phyloP scores from a whole-genome alignment of 2,797 vertebrate genomes.

The Nannoperca australis region DNA sequence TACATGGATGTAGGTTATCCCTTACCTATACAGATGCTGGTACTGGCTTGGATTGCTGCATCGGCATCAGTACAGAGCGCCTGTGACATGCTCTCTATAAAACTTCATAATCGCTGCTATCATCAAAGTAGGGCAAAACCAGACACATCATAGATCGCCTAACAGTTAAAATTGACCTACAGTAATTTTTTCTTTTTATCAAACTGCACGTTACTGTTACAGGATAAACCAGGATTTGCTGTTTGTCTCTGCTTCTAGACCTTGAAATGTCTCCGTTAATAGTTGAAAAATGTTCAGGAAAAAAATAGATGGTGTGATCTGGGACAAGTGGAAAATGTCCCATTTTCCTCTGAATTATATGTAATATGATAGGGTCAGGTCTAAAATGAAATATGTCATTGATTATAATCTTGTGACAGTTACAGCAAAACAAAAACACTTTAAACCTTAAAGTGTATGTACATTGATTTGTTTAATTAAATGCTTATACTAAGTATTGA shows the following conservation, averaged over 20 bases:
- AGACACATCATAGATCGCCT: neutral
- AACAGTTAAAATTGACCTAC: neutral
- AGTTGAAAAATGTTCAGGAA: constrained; percentile 6
- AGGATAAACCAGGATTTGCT: neutral
- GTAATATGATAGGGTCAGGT: neutral
- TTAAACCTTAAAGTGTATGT: neutral
- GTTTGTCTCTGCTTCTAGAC: neutral
- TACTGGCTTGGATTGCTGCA: constrained; percentile 10
- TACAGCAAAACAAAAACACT: neutral
- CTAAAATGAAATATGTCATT: neutral
- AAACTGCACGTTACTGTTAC: neutral
- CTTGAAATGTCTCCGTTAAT: neutral
- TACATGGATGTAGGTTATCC: constrained; percentile 21
- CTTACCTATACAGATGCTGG: constrained; percentile 14
- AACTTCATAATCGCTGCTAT: neutral
- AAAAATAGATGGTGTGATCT: neutral
- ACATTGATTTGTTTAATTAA: neutral
- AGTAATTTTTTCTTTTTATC: neutral
- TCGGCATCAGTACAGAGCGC: neutral
- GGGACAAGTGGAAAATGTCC: neutral
- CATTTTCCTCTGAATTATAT: neutral
- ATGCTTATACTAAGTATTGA: neutral
- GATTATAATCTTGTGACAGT: neutral
- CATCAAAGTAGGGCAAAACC: constrained; percentile 41
- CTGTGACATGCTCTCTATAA: constrained; percentile 24